Base-by-base conservation (phyloP, 2,797 vertebrate genomes). In the Megalops cyprinoides region DNA sequence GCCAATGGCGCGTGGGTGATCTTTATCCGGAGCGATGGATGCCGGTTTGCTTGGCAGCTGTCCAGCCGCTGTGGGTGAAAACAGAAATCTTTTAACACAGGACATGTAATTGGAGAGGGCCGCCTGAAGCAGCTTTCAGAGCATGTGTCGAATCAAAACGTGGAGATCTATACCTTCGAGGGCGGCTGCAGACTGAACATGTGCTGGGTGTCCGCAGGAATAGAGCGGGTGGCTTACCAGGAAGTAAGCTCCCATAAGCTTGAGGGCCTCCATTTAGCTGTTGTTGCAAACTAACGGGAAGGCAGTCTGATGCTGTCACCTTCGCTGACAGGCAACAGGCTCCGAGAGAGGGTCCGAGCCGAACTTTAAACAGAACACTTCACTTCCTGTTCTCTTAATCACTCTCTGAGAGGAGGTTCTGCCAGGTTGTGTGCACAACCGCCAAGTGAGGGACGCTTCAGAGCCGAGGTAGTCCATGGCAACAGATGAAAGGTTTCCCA, bases 41-140 rank as follows among this genome's bases (percentile, higher is more conserved):
- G 75, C 60, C 56, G 46, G 49, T 76, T 60, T 81, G n/a, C 73
- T 60, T 81, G 80, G 80, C 80, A 69, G 80, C 74, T 77, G 80
- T 81, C 80, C 80, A 81, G 80, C 25, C 56, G 48, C 80, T 34
- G 46, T 31, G 80, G 75, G 80, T 77, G 65, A 81, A 56, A 42
- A 56, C 49, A 53, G 75, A 76, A 69, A 77, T 69, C 44, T 34
- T 8, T 34, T 74, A 20, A 71, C 74, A 55, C 49, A 69, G 74
- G 46, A 53, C 48, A 44, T 23, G 51, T 62, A 56, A 53, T 55
- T 77, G 76, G 75, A 77, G 62, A 31, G 49, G 62, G 39, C 46
- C 39, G 60, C 48, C 75, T 8, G 25, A 37, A 77, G 80, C 37
- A 73, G 62, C 48, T 71, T 77, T 77, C 49, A 34, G 67, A 81